Evolutionary conservation across 1,140 invertebrate species (phyloP).

Genomic region (Brachystomella parvula): DNA sequence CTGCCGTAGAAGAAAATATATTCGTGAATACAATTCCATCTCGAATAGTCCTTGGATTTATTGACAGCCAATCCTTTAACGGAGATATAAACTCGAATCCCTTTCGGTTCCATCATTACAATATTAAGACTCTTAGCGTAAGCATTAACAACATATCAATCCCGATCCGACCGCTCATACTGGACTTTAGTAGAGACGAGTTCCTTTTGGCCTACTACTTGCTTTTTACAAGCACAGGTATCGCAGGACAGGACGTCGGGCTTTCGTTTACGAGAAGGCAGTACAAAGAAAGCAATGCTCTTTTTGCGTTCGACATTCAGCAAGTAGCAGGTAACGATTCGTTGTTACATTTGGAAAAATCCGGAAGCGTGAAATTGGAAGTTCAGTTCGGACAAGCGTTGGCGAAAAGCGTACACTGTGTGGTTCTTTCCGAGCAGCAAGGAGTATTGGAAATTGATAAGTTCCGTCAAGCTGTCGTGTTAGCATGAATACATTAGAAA

Average conservation of each 20-base stretch:
- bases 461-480: slow-evolving; percentile 6
- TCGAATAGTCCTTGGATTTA: slow-evolving; percentile 43
- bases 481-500: slow-evolving; percentile 15
- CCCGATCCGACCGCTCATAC: slow-evolving; percentile 17
- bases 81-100: slow-evolving; percentile 41
- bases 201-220: slow-evolving; percentile 27
- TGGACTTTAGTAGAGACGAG: slow-evolving; percentile 19
- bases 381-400: slow-evolving; percentile 17
- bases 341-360: slow-evolving; percentile 16
- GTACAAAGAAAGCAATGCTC: slow-evolving; percentile 11
- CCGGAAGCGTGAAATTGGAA: slow-evolving; percentile 24
- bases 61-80: slow-evolving; percentile 43
- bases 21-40: slow-evolving; percentile 41
- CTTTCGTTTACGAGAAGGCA: slow-evolving; percentile 6
- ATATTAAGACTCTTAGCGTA: slow-evolving; percentile 35
- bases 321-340: background rate
- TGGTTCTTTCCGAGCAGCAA: slow-evolving; percentile 22
- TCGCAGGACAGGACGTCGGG: slow-evolving; percentile 18
- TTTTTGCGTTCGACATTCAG: slow-evolving; percentile 26
- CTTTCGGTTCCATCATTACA: slow-evolving; percentile 43
- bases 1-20: slow-evolving; percentile 23
- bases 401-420: slow-evolving; percentile 19
- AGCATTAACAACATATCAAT: slow-evolving; percentile 28
- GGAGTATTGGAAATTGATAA: slow-evolving; percentile 21
- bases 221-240: slow-evolving; percentile 19